Conservation (phyloP, 2,113 vertebrate genomes). For the Falco punctatus region DNA sequence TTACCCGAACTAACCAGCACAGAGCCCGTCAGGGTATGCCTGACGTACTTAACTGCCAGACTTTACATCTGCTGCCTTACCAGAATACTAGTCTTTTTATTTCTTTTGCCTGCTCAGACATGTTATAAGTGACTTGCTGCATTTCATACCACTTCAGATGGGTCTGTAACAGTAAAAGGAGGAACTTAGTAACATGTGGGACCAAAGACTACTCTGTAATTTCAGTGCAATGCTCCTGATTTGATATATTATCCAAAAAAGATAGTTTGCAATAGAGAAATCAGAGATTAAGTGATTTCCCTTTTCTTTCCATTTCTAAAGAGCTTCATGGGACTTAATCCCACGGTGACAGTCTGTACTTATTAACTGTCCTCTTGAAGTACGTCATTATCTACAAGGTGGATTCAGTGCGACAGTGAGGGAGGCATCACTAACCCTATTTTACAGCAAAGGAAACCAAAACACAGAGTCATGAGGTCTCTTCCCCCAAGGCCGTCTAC, state of each 20-base stretch:
- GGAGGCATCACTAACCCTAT: neutral
- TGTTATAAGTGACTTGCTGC: neutral
- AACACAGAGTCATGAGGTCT: neutral
- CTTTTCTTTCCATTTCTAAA: neutral
- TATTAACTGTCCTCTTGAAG: neutral
- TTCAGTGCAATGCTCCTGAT: neutral
- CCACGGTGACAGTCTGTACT: neutral
- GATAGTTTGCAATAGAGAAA: neutral
- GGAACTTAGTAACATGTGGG: neutral
- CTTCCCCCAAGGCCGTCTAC: neutral
- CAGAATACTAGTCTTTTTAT: neutral
- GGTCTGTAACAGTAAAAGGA: neutral
- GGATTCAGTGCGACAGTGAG: neutral
- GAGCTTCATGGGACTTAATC: neutral
- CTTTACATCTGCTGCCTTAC: neutral
- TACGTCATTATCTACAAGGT: rapidly evolving
- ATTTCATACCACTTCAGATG: neutral
- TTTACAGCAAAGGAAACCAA: neutral
- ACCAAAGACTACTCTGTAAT: neutral
- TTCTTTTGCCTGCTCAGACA: neutral
- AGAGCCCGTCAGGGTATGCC: neutral
- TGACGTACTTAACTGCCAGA: neutral
- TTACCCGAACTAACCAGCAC: neutral
- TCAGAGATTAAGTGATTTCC: neutral
- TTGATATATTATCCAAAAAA: neutral